These are phyloP conservation scores for Microplitis manilae DNA, from an alignment of 2,888 invertebrate species.

Conservation along the genomic window DNA sequence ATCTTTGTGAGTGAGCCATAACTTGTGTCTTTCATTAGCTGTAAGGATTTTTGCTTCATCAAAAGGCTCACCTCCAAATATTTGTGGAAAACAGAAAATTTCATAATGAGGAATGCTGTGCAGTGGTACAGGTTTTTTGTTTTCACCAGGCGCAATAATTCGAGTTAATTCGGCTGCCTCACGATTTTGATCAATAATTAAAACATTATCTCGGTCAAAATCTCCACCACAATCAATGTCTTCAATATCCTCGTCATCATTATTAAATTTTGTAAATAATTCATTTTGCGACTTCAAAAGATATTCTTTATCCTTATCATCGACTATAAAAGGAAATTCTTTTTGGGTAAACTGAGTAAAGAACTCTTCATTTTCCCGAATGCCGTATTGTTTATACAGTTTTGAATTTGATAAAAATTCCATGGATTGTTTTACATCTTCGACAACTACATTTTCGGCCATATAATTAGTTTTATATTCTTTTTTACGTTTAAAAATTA, in stretches of 20 bases:
- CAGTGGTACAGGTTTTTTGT: not conserved
- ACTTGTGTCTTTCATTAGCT: not conserved
- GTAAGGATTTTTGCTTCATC: not conserved
- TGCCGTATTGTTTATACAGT: not conserved
- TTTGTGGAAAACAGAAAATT: not conserved
- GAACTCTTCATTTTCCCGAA: not conserved
- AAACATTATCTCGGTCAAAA: not conserved
- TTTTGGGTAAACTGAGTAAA: not conserved
- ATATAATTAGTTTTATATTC: no score
- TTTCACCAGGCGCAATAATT: constrained; percentile 1
- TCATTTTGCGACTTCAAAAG: not conserved
- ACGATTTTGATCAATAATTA: not conserved
- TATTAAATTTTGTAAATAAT: not conserved
- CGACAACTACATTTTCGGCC: not conserved
- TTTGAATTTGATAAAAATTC: not conserved
- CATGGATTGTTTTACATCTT: not conserved
- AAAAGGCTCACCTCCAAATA: not conserved
- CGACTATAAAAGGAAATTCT: not conserved
- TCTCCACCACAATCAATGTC: not conserved
- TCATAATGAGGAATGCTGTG: not conserved
- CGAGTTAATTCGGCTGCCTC: not conserved
- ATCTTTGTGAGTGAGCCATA: not conserved
- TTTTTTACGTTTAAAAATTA: no score
- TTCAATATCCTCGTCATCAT: not conserved
- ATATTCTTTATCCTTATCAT: not conserved